Percentiles rank a stretch among this genome's conserved stretches.
These are phyloP conservation scores for Phorcus lineatus DNA, from an alignment of 2,888 invertebrate species.

Conservation along the genomic window DNA sequence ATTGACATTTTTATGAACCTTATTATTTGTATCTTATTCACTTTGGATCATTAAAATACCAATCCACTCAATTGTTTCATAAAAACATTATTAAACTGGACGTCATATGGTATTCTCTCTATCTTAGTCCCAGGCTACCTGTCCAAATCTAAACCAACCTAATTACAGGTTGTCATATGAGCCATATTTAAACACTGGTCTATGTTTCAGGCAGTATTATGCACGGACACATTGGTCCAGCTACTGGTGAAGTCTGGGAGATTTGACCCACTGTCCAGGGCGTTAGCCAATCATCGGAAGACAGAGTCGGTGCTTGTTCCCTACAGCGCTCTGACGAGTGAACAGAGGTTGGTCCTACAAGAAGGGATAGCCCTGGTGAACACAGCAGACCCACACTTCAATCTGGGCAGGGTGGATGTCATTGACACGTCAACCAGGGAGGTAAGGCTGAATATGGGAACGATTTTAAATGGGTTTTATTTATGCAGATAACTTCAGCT, in stretches of 20 bases:
- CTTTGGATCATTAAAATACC: too few species aligned
- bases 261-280: neutral
- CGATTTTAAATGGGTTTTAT: too few species aligned
- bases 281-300: neutral
- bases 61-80: too few species aligned
- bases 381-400: constrained; percentile 6
- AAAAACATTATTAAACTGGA: too few species aligned
- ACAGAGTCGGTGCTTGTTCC: neutral
- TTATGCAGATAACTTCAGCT: too few species aligned
- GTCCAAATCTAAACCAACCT: too few species aligned
- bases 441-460: neutral
- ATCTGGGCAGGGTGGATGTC: constrained; percentile 11
- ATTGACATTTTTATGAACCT: too few species aligned
- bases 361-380: neutral
- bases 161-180: too few species aligned
- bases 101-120: too few species aligned
- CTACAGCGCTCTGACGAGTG: neutral
- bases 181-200: too few species aligned
- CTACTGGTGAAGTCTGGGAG: constrained; percentile 27
- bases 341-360: constrained; percentile 6
- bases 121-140: too few species aligned
- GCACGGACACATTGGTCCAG: constrained; percentile 29
- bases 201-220: constrained; percentile 27
- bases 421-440: neutral
- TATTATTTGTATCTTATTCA: too few species aligned